phyloP scores from a whole-genome alignment of 1,140 invertebrate species.

The Prorops nasuta region DNA sequence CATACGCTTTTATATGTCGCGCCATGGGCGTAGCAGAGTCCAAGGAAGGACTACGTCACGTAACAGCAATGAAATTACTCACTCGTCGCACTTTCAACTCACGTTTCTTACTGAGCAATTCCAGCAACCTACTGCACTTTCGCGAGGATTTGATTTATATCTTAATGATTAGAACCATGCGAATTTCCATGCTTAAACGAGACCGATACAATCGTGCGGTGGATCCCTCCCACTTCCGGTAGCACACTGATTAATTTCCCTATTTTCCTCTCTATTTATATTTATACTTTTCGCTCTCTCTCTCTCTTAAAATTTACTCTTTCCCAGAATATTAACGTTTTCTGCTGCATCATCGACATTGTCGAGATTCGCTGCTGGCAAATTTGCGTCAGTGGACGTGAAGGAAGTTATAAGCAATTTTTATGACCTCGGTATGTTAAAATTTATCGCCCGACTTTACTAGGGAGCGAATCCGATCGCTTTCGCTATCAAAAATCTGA shows the following conservation, averaged over 20 bases:
- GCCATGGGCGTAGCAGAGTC: background rate
- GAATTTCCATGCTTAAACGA: background rate
- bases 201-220: background rate
- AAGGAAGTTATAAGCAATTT: no score
- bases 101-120: conserved; percentile 21
- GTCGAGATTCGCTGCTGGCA: no score
- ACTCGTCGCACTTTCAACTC: conserved; percentile 23
- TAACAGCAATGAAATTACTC: conserved; percentile 28
- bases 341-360: no score
- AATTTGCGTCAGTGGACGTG: no score
- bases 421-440: no score
- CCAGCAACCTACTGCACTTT: conserved; percentile 18
- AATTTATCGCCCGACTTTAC: no score
- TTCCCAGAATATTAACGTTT: no score
- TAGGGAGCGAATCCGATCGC: no score
- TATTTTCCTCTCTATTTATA: background rate
- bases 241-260: no score
- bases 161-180: conserved; percentile 18
- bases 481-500: no score
- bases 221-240: no score
- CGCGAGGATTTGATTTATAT: conserved; percentile 30
- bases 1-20: background rate
- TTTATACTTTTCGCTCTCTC: background rate
- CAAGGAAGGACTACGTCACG: conserved; percentile 16
- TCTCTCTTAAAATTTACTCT: no score